Evolutionary conservation across 2,888 invertebrate species (phyloP).

Genomic region (Eurois occulta): DNA sequence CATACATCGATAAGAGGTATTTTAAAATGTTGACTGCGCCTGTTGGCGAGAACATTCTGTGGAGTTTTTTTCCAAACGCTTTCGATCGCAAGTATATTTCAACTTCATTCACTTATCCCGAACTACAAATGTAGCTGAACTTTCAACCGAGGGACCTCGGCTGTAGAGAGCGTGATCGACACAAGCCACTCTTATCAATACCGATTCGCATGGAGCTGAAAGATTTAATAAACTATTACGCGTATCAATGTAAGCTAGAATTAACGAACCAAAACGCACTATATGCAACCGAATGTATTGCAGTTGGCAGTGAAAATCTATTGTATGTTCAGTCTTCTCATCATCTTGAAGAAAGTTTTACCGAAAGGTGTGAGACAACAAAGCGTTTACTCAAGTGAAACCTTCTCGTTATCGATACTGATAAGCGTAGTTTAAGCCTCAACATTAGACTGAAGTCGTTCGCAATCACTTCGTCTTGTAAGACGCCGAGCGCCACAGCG

Average conservation of each 20-base stretch:
- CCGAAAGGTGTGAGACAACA: background rate
- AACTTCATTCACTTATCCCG: constrained; percentile 60
- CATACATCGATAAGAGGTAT: constrained; percentile 38
- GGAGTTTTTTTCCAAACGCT: constrained; percentile 8
- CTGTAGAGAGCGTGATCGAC: constrained; percentile 13
- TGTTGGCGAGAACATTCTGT: constrained; percentile 16
- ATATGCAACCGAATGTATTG: background rate
- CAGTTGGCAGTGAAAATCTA: constrained; percentile 17
- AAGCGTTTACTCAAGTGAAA: background rate
- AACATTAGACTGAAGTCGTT: constrained; percentile 5
- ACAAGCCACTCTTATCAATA: constrained; percentile 41
- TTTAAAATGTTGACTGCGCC: constrained; percentile 41
- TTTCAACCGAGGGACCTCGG: constrained; percentile 28
- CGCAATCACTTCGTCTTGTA: constrained; percentile 9
- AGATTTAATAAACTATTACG: background rate
- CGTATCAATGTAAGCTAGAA: constrained; percentile 18
- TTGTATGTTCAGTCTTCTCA: constrained; percentile 36
- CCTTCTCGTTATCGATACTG: constrained; percentile 16
- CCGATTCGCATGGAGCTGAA: constrained; percentile 5
- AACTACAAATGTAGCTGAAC: constrained; percentile 42
- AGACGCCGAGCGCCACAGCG: background rate
- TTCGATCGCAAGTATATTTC: constrained; percentile 55
- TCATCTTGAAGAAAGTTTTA: constrained; percentile 24
- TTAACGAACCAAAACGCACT: constrained; percentile 20
- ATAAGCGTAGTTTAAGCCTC: constrained; percentile 13